Evolutionary conservation across 1,140 invertebrate species (phyloP), one percentile per base, ranked within the genome.

Genomic region (Augochlora pura): DNA sequence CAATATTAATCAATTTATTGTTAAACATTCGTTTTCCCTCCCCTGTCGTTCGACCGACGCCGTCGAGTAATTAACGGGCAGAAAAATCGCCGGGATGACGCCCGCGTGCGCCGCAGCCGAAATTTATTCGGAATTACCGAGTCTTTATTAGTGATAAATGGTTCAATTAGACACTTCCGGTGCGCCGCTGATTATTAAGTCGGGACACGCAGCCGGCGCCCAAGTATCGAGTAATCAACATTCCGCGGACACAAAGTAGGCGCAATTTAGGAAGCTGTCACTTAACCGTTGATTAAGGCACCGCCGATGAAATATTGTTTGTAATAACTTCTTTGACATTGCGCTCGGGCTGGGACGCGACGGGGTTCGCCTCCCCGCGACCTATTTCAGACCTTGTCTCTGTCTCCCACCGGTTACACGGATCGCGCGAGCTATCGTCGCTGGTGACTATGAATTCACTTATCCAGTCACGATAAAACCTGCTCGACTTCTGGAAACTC

Each of bases 211-310:
- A 1, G 32, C 62, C 62, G 77, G 54, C 83, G 7, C 66, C 81
- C 83, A 59, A 60, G 83, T 84, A 84, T 84, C 77, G 66, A 62
- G 77, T 69, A 84, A 84, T 84, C 81, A 86, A 81, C 81, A 84
- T 87, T 81, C 74, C 84, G 63, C 38, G 72, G 70, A 69, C 49
- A 60, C 81, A 84, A 80, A 84, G 83, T 84, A 83, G 70, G 70
- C 62, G 54, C 66, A 82, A 71, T 83, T 66, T 83, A 80, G 76
- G 81, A 75, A 75, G 76, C 82, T 71, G 76, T 69, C 76, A 54
- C 70, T 59, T 80, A 52, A 60, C 59, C 65, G n/a, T 42, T 66
- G 69, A 78, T 84, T 66, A 69, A 59, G 42, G 62, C 67, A 23
- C 66, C n/a, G 57, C 46, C 52, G 12, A 5, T 25, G 27, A 62